A percentile compares a stretch with the other conserved stretches of the same genome.
These are phyloP conservation scores for Amblyjoppa fuscipennis DNA, from an alignment of 2,888 invertebrate genomes.

Conservation along the genomic window DNA sequence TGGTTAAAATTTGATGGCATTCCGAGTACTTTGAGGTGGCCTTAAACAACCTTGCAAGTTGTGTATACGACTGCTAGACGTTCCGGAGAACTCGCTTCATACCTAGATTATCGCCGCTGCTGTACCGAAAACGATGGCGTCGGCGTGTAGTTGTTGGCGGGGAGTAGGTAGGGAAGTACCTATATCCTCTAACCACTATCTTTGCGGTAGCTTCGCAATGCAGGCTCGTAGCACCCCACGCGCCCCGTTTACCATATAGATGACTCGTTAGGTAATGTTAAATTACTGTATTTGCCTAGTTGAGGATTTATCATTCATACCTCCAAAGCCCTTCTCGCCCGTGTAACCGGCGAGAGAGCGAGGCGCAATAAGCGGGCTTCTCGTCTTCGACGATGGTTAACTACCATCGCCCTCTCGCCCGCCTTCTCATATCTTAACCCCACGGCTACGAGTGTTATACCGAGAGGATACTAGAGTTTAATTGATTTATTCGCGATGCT, in stretches of 20 bases:
- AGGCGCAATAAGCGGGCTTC: conserved; percentile 48
- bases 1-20: too few relatives aligned
- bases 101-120: not conserved
- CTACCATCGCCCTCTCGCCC: conserved; percentile 8
- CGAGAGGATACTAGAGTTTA: conserved; percentile 21
- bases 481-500: conserved; percentile 49
- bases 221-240: not conserved
- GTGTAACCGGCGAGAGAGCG: not conserved
- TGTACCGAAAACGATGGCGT: not conserved
- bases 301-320: conserved; percentile 82
- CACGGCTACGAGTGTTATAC: conserved; percentile 3
- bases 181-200: not conserved
- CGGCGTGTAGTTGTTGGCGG: not conserved
- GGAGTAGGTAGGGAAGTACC: not conserved
- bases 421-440: conserved; percentile 11
- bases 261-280: conserved; percentile 84
- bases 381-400: conserved; percentile 51
- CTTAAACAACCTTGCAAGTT: not conserved
- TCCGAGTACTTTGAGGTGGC: too few relatives aligned
- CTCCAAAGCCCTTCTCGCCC: conserved; percentile 61
- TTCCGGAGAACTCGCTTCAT: not conserved
- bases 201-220: conserved; percentile 28
- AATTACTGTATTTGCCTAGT: conserved; percentile 83
- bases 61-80: not conserved
- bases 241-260: conserved; percentile 83